Evolutionary conservation across 2,113 vertebrate genomes (phyloP).

Genomic region (Pleuronectes platessa): DNA sequence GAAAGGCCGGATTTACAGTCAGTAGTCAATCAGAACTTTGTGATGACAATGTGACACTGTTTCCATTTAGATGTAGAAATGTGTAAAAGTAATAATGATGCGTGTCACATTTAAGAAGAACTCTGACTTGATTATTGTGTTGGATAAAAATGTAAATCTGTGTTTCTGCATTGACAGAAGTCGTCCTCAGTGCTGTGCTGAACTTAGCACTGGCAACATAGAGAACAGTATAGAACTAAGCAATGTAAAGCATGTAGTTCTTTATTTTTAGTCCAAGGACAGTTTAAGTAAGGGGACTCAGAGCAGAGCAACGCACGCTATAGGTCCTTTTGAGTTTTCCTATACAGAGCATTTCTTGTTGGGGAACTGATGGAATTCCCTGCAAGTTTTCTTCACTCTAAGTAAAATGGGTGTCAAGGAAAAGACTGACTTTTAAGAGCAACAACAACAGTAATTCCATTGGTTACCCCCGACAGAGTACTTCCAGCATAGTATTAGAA

Average conservation of each 20-base stretch:
- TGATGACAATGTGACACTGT: constrained; percentile 12
- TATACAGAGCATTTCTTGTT: background rate
- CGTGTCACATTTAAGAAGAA: background rate
- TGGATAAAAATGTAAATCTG: background rate
- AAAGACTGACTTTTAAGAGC: background rate
- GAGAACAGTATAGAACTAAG: background rate
- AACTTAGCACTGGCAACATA: background rate
- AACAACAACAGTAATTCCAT: background rate
- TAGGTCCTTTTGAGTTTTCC: constrained; percentile 2
- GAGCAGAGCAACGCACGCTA: constrained; percentile 51
- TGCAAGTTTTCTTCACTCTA: background rate
- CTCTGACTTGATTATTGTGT: background rate
- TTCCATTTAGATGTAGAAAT: background rate
- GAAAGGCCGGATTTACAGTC: constrained; percentile 22
- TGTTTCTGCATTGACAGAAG: background rate
- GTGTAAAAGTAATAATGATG: background rate
- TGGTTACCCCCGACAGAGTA: constrained; percentile 12
- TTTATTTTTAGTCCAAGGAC: background rate
- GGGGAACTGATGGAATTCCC: background rate
- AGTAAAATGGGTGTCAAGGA: constrained; percentile 1
- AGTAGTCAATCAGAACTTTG: background rate
- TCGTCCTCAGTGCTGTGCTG: background rate
- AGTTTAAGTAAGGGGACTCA: background rate
- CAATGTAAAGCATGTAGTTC: background rate
- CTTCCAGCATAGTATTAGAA: constrained; percentile 22